Evolutionary conservation across 2,797 vertebrate genomes (phyloP), one percentile per base, ranked within the genome.

Genomic region (Argentina silus): DNA sequence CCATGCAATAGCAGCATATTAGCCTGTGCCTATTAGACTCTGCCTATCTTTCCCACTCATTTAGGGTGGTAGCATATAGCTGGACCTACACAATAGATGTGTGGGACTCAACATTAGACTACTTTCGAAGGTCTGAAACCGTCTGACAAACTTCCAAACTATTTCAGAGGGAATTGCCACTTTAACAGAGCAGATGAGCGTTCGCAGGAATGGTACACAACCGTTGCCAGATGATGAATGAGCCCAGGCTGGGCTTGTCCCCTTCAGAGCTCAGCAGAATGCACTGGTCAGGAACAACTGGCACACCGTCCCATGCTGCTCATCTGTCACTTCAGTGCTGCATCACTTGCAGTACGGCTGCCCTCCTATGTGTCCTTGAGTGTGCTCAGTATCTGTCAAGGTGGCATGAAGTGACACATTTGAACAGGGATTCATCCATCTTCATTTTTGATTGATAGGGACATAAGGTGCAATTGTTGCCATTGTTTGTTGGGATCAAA

Each of bases 191-290:
- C n/a, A n/a, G n/a, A n/a, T n/a, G n/a, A n/a, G n/a, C n/a, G n/a
- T n/a, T n/a, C n/a, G n/a, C n/a, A n/a, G 45, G 17, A 19, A 51
- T 23, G 6, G 17, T 23, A 10, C 64, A 50, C 23, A 23, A 47
- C 21, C 64, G 17, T 19, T 67, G 50, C 51, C 61, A 2, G 66
- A 72, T 92, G 91, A 93, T 90, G 81, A 82, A 92, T 91, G 88
- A 88, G 81, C 67, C 75, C 3, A 27, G 82, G 84, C 79, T 80
- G 9, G 51, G 76, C 73, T 80, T 79, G 60, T 73, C 72, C 78
- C 78, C 73, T 78, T 78, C 64, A 51, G 17, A 62, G 69, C 78
- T 68, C 81, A 43, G 64, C 12, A 85, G 81, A 79, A 83, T 70
- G 81, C 85, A 76, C 69, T 81, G 83, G 85, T 86, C 80, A 82